phyloP scores from a whole-genome alignment of 2,113 vertebrate species.

The Sterna hirundo region DNA sequence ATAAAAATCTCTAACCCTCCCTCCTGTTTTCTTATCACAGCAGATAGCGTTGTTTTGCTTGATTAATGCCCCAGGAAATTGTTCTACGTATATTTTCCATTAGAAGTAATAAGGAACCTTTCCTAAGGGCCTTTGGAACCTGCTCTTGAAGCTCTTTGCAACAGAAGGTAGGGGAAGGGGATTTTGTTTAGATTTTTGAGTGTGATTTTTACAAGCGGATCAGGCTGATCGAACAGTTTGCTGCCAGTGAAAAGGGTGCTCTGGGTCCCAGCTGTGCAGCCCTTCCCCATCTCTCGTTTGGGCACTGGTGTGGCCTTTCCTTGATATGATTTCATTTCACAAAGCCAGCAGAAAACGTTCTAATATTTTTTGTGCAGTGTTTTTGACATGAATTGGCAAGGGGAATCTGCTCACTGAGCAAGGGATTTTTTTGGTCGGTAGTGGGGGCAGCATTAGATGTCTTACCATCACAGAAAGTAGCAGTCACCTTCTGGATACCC shows the following conservation, averaged over 20 bases:
- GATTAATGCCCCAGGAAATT: conserved; percentile 36
- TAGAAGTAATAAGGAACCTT: not conserved
- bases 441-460: not conserved
- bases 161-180: not conserved
- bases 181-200: not conserved
- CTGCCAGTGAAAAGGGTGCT: not conserved
- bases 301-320: not conserved
- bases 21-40: conserved; percentile 5
- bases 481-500: not conserved
- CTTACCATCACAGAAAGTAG: not conserved
- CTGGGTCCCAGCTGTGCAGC: not conserved
- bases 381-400: not conserved
- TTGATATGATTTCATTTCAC: not conserved
- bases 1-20: not conserved
- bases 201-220: not conserved
- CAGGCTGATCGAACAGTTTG: not conserved
- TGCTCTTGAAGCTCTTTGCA: not conserved
- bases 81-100: conserved; percentile 1
- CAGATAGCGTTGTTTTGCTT: conserved; percentile 33
- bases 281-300: not conserved
- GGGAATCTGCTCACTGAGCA: not conserved
- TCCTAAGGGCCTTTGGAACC: not conserved
- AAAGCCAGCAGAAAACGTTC: not conserved
- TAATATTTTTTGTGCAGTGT: not conserved
- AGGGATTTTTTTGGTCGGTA: not conserved